A percentile compares a stretch with the other conserved stretches of the same genome.
Conservation (phyloP, 2,113 vertebrate species). For the Anseranas semipalmata region DNA sequence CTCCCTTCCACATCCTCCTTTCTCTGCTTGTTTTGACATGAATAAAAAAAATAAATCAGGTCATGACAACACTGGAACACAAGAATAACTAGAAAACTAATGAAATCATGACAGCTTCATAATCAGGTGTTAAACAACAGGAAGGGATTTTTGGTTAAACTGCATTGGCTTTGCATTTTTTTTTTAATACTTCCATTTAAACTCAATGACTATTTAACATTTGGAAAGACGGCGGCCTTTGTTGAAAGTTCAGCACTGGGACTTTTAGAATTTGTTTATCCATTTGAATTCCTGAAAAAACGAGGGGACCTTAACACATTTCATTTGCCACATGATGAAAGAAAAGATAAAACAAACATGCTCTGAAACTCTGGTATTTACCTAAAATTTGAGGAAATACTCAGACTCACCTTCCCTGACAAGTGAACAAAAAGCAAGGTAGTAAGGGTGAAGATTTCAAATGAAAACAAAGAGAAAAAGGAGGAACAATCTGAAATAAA, state of each 20-base stretch:
- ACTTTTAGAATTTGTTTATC: neutral
- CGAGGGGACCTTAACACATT: neutral
- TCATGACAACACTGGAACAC: neutral
- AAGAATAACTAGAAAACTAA: conserved; percentile 1
- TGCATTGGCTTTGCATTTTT: conserved; percentile 1
- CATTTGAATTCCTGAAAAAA: conserved; percentile 1
- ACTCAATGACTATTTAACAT: conserved; percentile 12
- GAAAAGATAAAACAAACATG: neutral
- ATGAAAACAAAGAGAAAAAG: neutral
- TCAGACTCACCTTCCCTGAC: neutral
- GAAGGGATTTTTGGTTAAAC: neutral
- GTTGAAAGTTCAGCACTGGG: neutral
- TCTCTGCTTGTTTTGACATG: neutral
- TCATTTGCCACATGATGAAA: neutral
- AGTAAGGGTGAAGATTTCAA: neutral
- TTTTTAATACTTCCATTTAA: neutral
- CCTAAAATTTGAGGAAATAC: neutral
- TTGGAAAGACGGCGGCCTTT: neutral
- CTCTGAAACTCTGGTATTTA: neutral
- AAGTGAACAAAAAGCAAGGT: neutral
- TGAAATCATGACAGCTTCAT: neutral
- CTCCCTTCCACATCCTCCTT: neutral
- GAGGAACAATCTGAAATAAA: neutral
- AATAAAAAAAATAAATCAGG: neutral
- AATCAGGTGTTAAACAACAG: conserved; percentile 5